Evolutionary conservation across 2,113 vertebrate species (phyloP).

Genomic region (Beaufortia kweichowensis): DNA sequence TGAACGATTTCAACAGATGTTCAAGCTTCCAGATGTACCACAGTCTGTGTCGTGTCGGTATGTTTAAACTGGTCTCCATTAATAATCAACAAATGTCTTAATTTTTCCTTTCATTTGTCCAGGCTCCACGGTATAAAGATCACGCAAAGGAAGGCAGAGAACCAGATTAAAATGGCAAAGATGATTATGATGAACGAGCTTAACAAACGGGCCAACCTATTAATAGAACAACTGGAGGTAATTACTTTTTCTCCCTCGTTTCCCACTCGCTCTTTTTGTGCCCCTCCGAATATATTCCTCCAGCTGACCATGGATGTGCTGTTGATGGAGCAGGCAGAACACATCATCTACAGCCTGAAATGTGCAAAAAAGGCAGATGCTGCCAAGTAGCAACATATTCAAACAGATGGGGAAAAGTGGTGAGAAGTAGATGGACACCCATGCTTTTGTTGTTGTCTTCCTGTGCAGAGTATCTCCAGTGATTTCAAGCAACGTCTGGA

Average conservation of each 20-base stretch:
- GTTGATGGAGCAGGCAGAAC: slow-evolving; percentile 30
- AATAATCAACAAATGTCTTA: slow-evolving; percentile 55
- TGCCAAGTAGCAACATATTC: slow-evolving; percentile 55
- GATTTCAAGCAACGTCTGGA: slow-evolving; percentile 89
- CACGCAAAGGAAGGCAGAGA: slow-evolving; percentile 91
- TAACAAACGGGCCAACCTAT: slow-evolving; percentile 91
- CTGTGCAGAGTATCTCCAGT: slow-evolving; percentile 83
- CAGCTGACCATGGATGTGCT: slow-evolving; percentile 56
- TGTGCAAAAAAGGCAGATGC: slow-evolving; percentile 53
- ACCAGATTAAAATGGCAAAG: slow-evolving; percentile 98
- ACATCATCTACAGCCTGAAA: slow-evolving; percentile 47
- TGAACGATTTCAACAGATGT: slow-evolving; percentile 16
- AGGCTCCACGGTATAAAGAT: slow-evolving; percentile 94
- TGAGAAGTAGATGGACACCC: slow-evolving; percentile 12
- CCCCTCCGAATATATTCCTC: slow-evolving; percentile 57
- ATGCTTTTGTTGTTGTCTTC: slow-evolving; percentile 31
- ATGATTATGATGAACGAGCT: slow-evolving; percentile 97
- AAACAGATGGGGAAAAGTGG: slow-evolving; percentile 50
- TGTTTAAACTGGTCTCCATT: slow-evolving; percentile 17
- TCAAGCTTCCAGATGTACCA: slow-evolving; percentile 5
- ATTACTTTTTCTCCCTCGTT: slow-evolving; percentile 58
- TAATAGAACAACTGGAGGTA: slow-evolving; percentile 97
- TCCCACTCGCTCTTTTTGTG: slow-evolving; percentile 21
- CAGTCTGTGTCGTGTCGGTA: neutral
- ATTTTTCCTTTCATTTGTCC: slow-evolving; percentile 42